Evolutionary conservation across 1,140 invertebrate genomes (phyloP).

Genomic region (Lineus longissimus): DNA sequence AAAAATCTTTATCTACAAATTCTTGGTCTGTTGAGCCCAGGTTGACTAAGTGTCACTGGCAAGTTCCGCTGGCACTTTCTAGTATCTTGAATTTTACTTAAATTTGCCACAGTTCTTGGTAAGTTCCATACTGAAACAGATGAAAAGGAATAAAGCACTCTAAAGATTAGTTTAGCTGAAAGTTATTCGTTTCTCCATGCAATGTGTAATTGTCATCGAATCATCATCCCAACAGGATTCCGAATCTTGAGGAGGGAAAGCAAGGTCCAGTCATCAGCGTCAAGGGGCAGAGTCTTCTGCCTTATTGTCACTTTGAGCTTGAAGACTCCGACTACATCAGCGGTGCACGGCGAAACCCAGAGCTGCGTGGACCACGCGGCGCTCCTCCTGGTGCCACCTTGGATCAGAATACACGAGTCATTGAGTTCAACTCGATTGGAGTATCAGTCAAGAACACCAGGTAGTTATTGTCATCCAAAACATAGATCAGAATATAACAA

Average conservation of each 20-base stretch:
- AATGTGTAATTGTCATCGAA: too few species aligned
- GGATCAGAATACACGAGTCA: constrained; percentile 50
- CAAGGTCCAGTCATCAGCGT: constrained; percentile 45
- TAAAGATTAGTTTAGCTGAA: too few species aligned
- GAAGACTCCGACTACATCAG: constrained; percentile 52
- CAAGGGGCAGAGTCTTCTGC: constrained; percentile 48
- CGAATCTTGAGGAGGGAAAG: constrained; percentile 42
- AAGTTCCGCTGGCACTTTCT: too few species aligned
- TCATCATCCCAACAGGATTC: constrained; percentile 36
- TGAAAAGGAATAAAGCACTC: too few species aligned
- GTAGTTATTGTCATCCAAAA: constrained; percentile 34
- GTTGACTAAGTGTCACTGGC: too few species aligned
- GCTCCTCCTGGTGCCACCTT: constrained; percentile 45
- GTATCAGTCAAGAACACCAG: constrained; percentile 36
- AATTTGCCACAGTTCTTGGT: too few species aligned
- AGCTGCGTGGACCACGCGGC: constrained; percentile 45
- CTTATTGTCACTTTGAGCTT: constrained; percentile 55
- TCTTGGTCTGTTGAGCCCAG: too few species aligned
- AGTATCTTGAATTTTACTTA: too few species aligned
- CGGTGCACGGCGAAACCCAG: constrained; percentile 45
- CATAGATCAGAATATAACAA: too few species aligned
- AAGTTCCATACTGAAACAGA: too few species aligned
- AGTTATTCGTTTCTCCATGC: too few species aligned
- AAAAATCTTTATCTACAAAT: neutral
- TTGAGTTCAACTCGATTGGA: constrained; percentile 50